These are phyloP conservation scores for Palloptera scutellata DNA, from an alignment of 2,888 invertebrate species.

Conservation along the genomic window DNA sequence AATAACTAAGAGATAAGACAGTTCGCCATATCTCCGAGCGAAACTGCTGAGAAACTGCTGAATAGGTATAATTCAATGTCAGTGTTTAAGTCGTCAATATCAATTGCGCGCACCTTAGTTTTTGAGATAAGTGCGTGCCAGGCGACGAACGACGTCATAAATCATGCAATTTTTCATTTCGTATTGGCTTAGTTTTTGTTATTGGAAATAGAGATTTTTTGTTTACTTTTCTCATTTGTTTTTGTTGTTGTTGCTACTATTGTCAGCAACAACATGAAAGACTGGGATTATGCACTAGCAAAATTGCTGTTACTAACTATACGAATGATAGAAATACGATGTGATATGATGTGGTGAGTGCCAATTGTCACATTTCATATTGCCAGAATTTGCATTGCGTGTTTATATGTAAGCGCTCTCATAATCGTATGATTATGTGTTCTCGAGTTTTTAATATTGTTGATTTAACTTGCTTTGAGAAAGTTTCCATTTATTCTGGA, in stretches of 20 bases:
- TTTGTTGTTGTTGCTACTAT: slow-evolving; percentile 23
- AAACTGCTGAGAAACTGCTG: neutral
- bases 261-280: slow-evolving; percentile 34
- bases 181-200: neutral
- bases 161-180: slow-evolving; percentile 26
- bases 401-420: no score
- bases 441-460: no score
- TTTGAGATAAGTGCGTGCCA: neutral
- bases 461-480: no score
- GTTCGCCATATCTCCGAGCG: neutral
- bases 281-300: neutral
- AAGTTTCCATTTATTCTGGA: no score
- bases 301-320: no score
- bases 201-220: neutral
- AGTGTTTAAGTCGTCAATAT: no score
- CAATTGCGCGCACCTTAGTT: neutral
- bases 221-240: neutral
- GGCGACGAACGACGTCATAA: slow-evolving; percentile 21
- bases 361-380: no score
- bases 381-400: no score
- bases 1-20: slow-evolving; percentile 11
- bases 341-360: no score
- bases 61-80: neutral
- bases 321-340: no score
- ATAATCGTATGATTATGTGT: no score